Conservation (phyloP, 2,888 invertebrate species). For the Acleris cristana region DNA sequence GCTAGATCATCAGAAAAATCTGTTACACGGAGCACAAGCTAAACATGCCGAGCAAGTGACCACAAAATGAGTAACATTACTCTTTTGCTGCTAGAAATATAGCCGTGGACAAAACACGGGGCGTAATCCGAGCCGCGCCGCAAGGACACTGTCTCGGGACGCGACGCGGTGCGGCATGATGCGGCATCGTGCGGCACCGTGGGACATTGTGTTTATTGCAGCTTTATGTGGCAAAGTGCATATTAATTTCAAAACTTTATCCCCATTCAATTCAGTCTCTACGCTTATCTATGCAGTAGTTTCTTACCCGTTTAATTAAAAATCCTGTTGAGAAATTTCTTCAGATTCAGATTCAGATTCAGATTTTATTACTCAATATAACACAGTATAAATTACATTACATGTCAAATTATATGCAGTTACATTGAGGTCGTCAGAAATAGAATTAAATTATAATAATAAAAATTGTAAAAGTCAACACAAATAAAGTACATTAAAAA, state of each 20-base stretch:
- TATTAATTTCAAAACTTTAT: neutral
- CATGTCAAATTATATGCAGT: too few relatives aligned
- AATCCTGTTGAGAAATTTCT: too few relatives aligned
- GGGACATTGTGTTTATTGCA: neutral
- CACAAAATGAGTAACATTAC: conserved; percentile 32
- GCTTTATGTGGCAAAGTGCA: neutral
- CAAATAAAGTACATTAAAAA: too few relatives aligned
- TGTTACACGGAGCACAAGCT: neutral
- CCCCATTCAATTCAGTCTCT: too few relatives aligned
- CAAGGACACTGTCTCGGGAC: neutral
- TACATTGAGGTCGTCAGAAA: too few relatives aligned
- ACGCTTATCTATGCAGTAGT: too few relatives aligned
- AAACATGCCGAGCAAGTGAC: conserved; percentile 5
- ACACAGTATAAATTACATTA: too few relatives aligned
- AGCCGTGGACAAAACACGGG: conserved; percentile 32
- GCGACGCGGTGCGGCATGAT: neutral
- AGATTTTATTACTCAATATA: too few relatives aligned
- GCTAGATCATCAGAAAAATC: neutral
- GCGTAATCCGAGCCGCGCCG: conserved; percentile 24
- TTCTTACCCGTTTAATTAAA: too few relatives aligned
- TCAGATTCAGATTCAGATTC: too few relatives aligned
- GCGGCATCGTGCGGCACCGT: neutral
- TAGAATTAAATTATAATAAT: too few relatives aligned
- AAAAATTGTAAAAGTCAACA: too few relatives aligned
- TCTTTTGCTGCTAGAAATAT: conserved; percentile 33